Base-by-base conservation (phyloP, 2,113 vertebrate species). In the Pseudorhombus dupliciocellatus region DNA sequence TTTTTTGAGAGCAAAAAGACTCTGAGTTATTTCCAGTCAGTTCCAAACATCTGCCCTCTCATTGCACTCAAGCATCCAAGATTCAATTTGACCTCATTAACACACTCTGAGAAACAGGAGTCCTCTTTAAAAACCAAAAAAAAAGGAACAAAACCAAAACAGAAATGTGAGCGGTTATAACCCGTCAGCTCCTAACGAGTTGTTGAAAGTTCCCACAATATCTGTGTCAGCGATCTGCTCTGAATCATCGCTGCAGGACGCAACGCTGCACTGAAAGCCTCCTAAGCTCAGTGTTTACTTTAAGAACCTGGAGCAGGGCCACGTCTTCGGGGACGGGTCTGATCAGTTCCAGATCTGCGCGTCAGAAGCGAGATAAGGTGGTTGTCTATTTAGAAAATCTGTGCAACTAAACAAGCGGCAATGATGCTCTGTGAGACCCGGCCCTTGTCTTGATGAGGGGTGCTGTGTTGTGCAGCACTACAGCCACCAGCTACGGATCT, bases 401-500 rank as follows among this genome's bases (percentile, higher is more conserved):
- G 71, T 51, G 28, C 72, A 87, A 88, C 87, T 84, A 90, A 88
- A 88, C 89, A 88, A 67, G 57, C 79, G 3, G 75, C 52, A 55
- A 54, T 52, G 73, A 67, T 60, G 61, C 57, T 59, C 34, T 67
- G 18, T 24, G 4, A 48, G 48, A 40, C 48, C 48, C 50, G 40
- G 73, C 44, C 50, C 63, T 66, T 53, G 67, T 79, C 86, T 83
- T 69, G 77, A 75, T 77, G 64, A 68, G 22, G 34, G 34, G 34
- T 12, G 34, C 42, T 1, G 42, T 46, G 42, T 4, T 46, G 42
- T 46, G 42, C 4, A 46, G 42, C 42, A 46, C 8, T 46, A 46
- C 42, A 46, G 42, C 4, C 42, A 61, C 46, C 62, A 34, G 68
- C 50, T 44, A 26, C 21, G 59, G 56, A 52, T 60, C 56, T 20